Base-by-base conservation (phyloP, 2,888 invertebrate genomes). In the Bombyx huttoni region DNA sequence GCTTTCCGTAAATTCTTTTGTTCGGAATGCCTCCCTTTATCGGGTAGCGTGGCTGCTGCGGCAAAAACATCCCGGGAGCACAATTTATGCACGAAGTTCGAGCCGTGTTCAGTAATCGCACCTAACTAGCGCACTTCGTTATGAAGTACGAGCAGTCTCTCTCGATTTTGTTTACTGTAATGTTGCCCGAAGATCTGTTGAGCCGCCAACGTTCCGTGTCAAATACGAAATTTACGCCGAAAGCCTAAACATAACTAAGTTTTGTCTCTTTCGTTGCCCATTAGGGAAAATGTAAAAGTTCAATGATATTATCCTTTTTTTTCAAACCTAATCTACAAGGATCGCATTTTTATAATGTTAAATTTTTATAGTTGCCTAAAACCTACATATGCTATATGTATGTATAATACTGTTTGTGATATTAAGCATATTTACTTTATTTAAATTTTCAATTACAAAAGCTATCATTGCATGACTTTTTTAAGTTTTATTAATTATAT, bases 11-110 rank as follows among this genome's bases (percentile, higher is more conserved):
- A 61, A 61, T 62, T 64, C 56, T 56, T 64, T 64, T 67, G 63
- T 73, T 66, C 49, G 56, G 53, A 53, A 60, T 53, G 54, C 56
- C 55, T 57, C 57, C 57, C 58, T 59, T 63, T 51, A 52, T 56
- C 51, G 51, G 47, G 50, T 56, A 54, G 54, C 57, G 53, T 51
- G 52, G 55, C 34, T 34, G 53, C 51, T 55, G 55, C 55, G 58
- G 52, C 57, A 58, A 64, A 65, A 67, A 63, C 56, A 56, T 60
- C 62, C 54, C 54, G 48, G 54, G 54, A 58, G 57, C 53, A 51
- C 61, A 70, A 71, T 73, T 71, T 69, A 68, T 69, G 66, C 63
- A 59, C 58, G 57, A 70, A 69, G 62, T 71, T 66, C 53, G 54
- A 51, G 56, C 47, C 52, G 52, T 46, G 48, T 55, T 56, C 54